phyloP scores from a whole-genome alignment of 2,888 invertebrate genomes.

The Dione vanillae region DNA sequence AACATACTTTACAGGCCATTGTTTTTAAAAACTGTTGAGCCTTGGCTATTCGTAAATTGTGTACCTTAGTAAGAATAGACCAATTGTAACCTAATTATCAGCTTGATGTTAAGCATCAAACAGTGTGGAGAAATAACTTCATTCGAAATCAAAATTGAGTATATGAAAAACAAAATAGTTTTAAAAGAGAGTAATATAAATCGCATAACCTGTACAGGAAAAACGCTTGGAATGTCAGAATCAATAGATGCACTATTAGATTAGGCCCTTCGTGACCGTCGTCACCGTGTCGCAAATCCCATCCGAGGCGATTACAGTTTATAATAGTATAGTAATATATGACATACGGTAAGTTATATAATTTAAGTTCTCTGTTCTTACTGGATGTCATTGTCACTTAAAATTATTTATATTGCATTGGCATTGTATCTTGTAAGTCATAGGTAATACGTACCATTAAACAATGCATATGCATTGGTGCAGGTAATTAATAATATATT shows the following conservation, averaged over 20 bases:
- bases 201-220: slow-evolving; percentile 41
- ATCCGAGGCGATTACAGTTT: slow-evolving; percentile 3
- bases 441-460: background rate
- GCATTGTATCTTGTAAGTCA: background rate
- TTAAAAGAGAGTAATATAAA: slow-evolving; percentile 3
- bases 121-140: slow-evolving; percentile 13
- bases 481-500: background rate
- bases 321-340: background rate
- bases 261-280: slow-evolving; percentile 44
- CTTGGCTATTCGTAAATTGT: slow-evolving; percentile 55
- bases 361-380: slow-evolving; percentile 1
- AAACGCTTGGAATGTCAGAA: slow-evolving; percentile 53
- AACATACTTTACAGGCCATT: slow-evolving; percentile 67
- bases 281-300: slow-evolving; percentile 1
- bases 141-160: background rate
- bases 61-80: slow-evolving; percentile 10
- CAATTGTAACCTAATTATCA: slow-evolving; percentile 1
- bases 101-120: background rate
- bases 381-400: background rate
- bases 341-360: background rate
- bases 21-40: slow-evolving; percentile 70
- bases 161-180: background rate
- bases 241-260: slow-evolving; percentile 56
- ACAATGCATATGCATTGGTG: background rate
- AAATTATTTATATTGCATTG: background rate